Conservation (phyloP, 2,888 invertebrate genomes). For the Colostygia pectinataria region DNA sequence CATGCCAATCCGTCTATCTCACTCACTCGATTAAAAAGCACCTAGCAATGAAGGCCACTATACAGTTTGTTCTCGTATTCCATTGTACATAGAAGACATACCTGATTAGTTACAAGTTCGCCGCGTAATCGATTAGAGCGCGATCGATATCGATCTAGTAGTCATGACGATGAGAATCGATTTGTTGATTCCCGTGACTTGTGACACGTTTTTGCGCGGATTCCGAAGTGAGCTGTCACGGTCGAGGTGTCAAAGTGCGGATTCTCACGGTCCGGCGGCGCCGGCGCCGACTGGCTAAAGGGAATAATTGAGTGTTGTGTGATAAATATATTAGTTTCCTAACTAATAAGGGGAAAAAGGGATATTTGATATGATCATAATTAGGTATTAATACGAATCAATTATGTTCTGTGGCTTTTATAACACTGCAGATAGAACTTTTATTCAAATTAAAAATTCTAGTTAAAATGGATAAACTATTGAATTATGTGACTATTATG, state of each 20-base stretch:
- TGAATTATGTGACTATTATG: no score
- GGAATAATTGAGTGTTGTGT: constrained; percentile 1
- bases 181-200: constrained; percentile 64
- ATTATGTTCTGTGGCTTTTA: no score
- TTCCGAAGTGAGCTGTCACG: constrained; percentile 54
- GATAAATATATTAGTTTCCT: constrained; percentile 4
- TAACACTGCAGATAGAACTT: no score
- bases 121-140: constrained; percentile 36
- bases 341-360: not conserved
- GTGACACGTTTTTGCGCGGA: constrained; percentile 55
- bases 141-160: constrained; percentile 42
- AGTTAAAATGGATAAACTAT: no score
- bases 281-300: constrained; percentile 40
- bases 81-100: constrained; percentile 18
- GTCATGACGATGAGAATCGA: constrained; percentile 68
- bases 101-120: constrained; percentile 36
- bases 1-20: no score
- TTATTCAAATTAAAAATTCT: no score
- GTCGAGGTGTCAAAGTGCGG: constrained; percentile 55
- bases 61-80: not conserved
- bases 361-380: no score
- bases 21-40: no score
- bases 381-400: no score
- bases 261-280: constrained; percentile 58
- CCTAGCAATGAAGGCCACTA: no score